Conservation (phyloP, 2,888 invertebrate genomes). For the Lithophane ornitopus region DNA sequence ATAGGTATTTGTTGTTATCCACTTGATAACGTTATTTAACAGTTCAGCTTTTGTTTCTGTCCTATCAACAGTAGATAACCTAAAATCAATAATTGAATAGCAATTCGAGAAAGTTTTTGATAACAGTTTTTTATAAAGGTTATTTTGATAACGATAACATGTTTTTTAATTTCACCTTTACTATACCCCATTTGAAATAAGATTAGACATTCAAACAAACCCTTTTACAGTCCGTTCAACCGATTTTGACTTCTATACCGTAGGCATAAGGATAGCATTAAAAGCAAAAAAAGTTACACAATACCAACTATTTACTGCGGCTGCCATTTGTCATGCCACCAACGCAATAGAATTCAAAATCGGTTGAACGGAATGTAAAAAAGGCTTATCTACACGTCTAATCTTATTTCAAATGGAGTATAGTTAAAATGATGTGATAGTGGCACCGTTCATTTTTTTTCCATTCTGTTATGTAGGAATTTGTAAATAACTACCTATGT, state of each 20-base stretch:
- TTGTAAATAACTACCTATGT: background rate
- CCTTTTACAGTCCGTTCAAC: no score
- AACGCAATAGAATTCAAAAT: no score
- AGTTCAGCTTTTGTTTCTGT: background rate
- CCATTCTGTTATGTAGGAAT: background rate
- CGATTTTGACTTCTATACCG: no score
- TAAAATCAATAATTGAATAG: background rate
- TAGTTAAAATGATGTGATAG: background rate
- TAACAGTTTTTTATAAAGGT: background rate
- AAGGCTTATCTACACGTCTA: no score
- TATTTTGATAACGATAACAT: background rate
- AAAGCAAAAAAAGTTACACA: no score
- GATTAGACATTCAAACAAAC: no score
- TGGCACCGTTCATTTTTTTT: background rate
- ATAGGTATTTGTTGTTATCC: background rate
- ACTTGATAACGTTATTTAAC: background rate
- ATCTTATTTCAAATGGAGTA: no score
- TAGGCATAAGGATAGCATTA: no score
- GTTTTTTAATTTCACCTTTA: background rate
- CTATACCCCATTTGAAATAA: no score
- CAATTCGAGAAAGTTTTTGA: conserved; percentile 3
- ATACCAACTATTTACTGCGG: no score
- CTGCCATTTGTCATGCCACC: no score
- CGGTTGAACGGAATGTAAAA: no score
- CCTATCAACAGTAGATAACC: background rate